These are phyloP conservation scores for Prochilodus magdalenae DNA, from an alignment of 2,113 vertebrate genomes.

Conservation along the genomic window DNA sequence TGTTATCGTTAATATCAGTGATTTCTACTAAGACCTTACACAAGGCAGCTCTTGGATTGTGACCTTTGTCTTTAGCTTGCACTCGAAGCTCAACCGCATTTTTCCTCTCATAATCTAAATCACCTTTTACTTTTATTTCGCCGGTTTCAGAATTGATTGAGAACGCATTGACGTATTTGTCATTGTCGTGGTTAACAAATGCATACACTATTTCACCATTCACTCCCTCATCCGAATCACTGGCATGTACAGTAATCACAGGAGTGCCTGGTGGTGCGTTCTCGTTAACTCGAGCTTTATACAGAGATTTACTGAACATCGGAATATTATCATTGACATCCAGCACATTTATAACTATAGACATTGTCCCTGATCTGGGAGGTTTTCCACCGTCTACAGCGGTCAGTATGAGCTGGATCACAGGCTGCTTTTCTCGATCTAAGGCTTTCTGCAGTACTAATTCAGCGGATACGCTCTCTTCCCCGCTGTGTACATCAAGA, in stretches of 20 bases:
- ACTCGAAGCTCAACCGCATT: conserved; percentile 77
- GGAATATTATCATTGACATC: conserved; percentile 84
- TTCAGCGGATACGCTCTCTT: conserved; percentile 71
- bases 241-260: conserved; percentile 70
- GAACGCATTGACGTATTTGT: conserved; percentile 75
- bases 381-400: conserved; percentile 77
- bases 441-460: conserved; percentile 79
- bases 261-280: conserved; percentile 62
- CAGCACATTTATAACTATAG: conserved; percentile 73
- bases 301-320: conserved; percentile 70
- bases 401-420: conserved; percentile 63
- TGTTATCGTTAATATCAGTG: conserved; percentile 82
- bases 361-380: conserved; percentile 63
- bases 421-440: conserved; percentile 74
- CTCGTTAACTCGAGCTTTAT: conserved; percentile 72
- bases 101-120: conserved; percentile 77
- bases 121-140: conserved; percentile 75
- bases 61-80: conserved; percentile 75
- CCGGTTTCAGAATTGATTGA: conserved; percentile 77
- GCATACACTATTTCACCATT: conserved; percentile 66
- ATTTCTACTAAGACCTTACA: conserved; percentile 81
- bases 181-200: conserved; percentile 63
- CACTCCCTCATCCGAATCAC: conserved; percentile 76
- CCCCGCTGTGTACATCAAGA: conserved; percentile 71
- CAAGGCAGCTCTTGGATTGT: conserved; percentile 73